phyloP scores from a whole-genome alignment of 2,113 vertebrate genomes.

The Tursiops truncatus region DNA sequence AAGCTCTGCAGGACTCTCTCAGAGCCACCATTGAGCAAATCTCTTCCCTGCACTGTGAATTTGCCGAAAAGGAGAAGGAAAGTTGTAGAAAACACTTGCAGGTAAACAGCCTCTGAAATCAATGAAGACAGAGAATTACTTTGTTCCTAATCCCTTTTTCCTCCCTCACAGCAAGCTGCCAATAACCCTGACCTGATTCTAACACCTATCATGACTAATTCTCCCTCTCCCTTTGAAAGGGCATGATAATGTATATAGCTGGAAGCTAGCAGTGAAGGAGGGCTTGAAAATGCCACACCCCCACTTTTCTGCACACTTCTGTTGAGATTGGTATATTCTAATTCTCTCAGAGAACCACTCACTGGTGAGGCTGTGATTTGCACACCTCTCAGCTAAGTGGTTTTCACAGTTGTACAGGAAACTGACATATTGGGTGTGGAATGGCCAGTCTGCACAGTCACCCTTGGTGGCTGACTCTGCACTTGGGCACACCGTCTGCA shows the following conservation, averaged over 20 bases:
- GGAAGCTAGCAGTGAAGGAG: not conserved
- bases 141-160: slow-evolving; percentile 64
- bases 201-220: not conserved
- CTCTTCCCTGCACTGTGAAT: slow-evolving; percentile 39
- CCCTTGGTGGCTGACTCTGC: not conserved
- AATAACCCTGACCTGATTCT: slow-evolving; percentile 64
- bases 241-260: not conserved
- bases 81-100: slow-evolving; percentile 58
- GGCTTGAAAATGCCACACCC: not conserved
- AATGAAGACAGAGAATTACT: slow-evolving; percentile 67
- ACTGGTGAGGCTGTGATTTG: not conserved
- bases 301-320: not conserved
- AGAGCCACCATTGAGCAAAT: slow-evolving; percentile 47
- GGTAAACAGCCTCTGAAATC: slow-evolving; percentile 65
- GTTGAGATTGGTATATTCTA: not conserved
- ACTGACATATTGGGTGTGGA: not conserved
- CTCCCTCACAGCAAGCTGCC: slow-evolving; percentile 52
- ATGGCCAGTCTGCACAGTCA: not conserved
- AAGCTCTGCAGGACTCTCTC: slow-evolving; percentile 65
- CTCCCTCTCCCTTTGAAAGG: not conserved
- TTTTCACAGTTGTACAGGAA: not conserved
- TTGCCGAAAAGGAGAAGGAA: not conserved
- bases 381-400: not conserved
- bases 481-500: not conserved
- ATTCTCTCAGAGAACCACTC: not conserved